Evolutionary conservation across 2,888 invertebrate species (phyloP).

Genomic region (Kuschelorhynchus macadamiae): DNA sequence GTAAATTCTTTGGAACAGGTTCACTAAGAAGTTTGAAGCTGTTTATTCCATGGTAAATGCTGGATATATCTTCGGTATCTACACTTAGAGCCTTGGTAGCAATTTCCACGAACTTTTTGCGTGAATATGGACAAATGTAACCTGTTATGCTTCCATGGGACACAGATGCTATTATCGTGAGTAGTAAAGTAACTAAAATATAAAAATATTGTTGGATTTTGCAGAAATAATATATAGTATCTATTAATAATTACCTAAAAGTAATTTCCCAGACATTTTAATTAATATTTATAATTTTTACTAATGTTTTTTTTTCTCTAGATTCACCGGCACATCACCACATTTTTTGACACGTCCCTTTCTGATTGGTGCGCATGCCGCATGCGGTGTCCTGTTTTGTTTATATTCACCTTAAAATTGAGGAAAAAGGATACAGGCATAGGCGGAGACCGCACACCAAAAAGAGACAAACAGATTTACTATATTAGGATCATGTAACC

Average conservation of each 20-base stretch:
- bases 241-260: slow-evolving; percentile 50
- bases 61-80: slow-evolving; percentile 73
- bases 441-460: too few relatives aligned
- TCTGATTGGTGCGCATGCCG: slow-evolving; percentile 23
- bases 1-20: slow-evolving; percentile 71
- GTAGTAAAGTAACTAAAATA: slow-evolving; percentile 52
- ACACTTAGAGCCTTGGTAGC: slow-evolving; percentile 59
- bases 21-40: slow-evolving; percentile 80
- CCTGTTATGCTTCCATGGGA: slow-evolving; percentile 65
- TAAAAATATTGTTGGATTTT: background rate
- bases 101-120: slow-evolving; percentile 60
- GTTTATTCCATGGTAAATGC: slow-evolving; percentile 80
- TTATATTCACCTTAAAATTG: too few relatives aligned
- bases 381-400: too few relatives aligned
- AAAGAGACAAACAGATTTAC: too few relatives aligned
- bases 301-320: slow-evolving; percentile 29
- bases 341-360: slow-evolving; percentile 54
- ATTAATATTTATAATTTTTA: slow-evolving; percentile 33
- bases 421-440: too few relatives aligned
- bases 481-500: too few relatives aligned
- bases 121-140: slow-evolving; percentile 63
- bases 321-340: slow-evolving; percentile 55
- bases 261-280: slow-evolving; percentile 49
- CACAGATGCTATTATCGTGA: slow-evolving; percentile 42
- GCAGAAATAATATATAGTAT: background rate